Evolutionary conservation across 1,140 invertebrate species (phyloP).

Genomic region (Bombus pyrosoma): DNA sequence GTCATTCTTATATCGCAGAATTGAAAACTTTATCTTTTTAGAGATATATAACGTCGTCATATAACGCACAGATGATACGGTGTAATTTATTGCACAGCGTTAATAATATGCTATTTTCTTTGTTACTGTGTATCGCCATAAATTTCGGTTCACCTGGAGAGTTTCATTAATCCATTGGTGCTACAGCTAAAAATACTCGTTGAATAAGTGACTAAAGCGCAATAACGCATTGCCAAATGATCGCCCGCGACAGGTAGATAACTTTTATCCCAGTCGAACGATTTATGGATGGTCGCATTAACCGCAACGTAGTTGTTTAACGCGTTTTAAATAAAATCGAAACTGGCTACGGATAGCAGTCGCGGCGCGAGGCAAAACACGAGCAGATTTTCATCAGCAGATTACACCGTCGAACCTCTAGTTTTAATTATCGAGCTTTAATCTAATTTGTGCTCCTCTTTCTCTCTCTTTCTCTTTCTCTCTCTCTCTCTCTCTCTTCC

Average conservation of each 20-base stretch:
- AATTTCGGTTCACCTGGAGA: background rate
- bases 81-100: background rate
- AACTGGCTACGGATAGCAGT: background rate
- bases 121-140: background rate
- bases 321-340: slow-evolving; percentile 49
- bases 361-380: background rate
- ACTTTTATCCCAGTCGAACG: background rate
- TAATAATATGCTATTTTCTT: background rate
- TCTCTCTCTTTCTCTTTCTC: background rate
- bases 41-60: no score
- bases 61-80: no score
- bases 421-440: slow-evolving; percentile 61
- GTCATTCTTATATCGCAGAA: no score
- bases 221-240: background rate
- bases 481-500: background rate
- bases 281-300: slow-evolving; percentile 26
- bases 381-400: slow-evolving; percentile 54
- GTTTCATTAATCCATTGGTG: background rate
- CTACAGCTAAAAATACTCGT: background rate
- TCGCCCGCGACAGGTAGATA: background rate
- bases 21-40: no score
- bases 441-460: slow-evolving; percentile 51
- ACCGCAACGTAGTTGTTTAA: slow-evolving; percentile 31
- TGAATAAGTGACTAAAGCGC: background rate
- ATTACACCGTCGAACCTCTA: slow-evolving; percentile 46